Evolutionary conservation across 2,113 vertebrate genomes (phyloP).

Genomic region (Sprattus sprattus): DNA sequence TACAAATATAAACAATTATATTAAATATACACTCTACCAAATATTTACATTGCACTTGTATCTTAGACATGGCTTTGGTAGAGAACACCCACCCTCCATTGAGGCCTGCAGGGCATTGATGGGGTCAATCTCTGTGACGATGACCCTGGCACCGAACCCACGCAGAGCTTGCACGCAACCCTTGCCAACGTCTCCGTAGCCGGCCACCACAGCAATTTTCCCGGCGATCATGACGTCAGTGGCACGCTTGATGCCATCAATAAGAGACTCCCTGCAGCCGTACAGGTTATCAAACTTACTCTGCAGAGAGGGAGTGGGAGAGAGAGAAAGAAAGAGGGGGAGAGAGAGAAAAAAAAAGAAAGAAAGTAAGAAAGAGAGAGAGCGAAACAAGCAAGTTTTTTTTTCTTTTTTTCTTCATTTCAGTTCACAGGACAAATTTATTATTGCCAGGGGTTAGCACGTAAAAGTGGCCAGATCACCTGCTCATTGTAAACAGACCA

Average conservation of each 20-base stretch:
- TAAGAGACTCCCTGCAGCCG: constrained; percentile 95
- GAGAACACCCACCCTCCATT: constrained; percentile 83
- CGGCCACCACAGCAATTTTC: constrained; percentile 93
- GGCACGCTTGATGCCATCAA: constrained; percentile 96
- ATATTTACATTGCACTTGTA: no score
- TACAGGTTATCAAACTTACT: constrained; percentile 99
- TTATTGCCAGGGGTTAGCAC: background rate
- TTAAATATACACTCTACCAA: background rate
- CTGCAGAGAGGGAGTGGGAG: constrained; percentile 57
- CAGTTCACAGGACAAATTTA: background rate
- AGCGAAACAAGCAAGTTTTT: background rate
- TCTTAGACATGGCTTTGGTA: background rate
- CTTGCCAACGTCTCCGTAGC: constrained; percentile 95
- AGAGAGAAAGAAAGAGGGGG: background rate
- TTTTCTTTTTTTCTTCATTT: background rate
- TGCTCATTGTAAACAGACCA: background rate
- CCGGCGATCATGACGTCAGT: constrained; percentile 98
- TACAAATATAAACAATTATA: background rate
- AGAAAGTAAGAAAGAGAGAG: background rate
- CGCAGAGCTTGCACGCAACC: constrained; percentile 93
- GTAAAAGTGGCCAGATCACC: background rate
- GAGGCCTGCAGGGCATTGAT: constrained; percentile 96
- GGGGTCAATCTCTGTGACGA: constrained; percentile 94
- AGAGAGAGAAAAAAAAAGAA: background rate
- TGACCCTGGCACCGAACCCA: constrained; percentile 90